Base-by-base conservation (phyloP, 2,888 invertebrate genomes). In the Clostera curtula region DNA sequence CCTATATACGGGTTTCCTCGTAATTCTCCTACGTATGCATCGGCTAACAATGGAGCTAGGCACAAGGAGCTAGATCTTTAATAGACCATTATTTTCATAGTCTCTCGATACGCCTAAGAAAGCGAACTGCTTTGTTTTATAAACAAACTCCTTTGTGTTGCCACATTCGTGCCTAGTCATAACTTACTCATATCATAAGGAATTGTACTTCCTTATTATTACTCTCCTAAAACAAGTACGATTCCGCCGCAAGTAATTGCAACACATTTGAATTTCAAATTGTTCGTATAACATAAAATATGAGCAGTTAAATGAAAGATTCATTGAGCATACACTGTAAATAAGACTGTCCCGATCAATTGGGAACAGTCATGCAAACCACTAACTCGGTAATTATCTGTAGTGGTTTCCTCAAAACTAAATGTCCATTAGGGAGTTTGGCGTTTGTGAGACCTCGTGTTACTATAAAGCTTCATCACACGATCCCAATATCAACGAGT, bases 101-200 rank as follows among this genome's bases (percentile, higher is more conserved):
- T 55, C 57, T 56, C 53, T 56, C 53, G 57, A 59, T 64, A 57
- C 49, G 45, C 55, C 55, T 56, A 58, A 61, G 67, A 56, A 63
- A 61, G 55, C 57, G 44, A 44, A 49, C 53, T 48, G 59, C 59
- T 52, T 66, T 77, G 74, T 80, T 82, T 77, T 74, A 72, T 73
- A 80, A 82, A 80, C 77, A 80, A 53, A 40, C 56, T 54, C 73
- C 75, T 73, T 76, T 77, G 73, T 77, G 56, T 47, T 36, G 53
- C 54, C 46, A 57, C 52, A 46, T 42, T 50, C 47, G 55, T 59
- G 53, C 56, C 56, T 54, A 63, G 52, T 54, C 59, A 53, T 55
- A 56, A 57, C 57, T 55, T 52, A 46, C 52, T 56, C 61, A 44
- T 59, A 60, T 59, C 53, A 49, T 42, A 44, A 36, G 43, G 47